Evolutionary conservation across 2,797 vertebrate genomes (phyloP), one percentile per base, ranked within the genome.

Genomic region (Aratinga solstitialis): DNA sequence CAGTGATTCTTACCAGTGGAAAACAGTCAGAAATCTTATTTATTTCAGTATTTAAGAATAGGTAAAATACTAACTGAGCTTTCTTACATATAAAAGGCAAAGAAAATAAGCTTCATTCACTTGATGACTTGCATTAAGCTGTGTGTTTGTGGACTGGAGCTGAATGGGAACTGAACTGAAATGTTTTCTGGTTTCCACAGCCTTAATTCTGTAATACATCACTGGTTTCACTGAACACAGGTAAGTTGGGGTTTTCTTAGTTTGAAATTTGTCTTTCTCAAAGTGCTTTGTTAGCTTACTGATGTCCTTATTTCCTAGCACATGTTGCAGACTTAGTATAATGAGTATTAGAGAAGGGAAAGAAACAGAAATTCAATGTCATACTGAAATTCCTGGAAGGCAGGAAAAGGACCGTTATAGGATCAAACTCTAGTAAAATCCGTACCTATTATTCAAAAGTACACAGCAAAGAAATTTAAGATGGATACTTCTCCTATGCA

Each of bases 111-210:
- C 59, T 69, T 27, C 42, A 43, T 83, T 97, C 84, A 73, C 67
- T 84, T 80, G 36, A 88, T 43, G 56, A 72, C 59, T 66, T 87
- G 32, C 54, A 77, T 62, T 94, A 43, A 80, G 29, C 53, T 95
- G 90, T 53, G 40, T 80, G 74, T 94, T 34, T 66, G 73, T 95
- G 95, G 78, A 95, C 51, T 72, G 54, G 34, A 90, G 91, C 92
- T 92, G 94, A 97, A 69, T 22, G 8, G 32, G 79, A 97, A 97
- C 94, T 79, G 96, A 96, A 94, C 88, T 87, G 93, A 97, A 97
- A 95, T 68, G 80, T 94, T 95, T 95, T 88, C 89, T 91, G 77
- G 76, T 89, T 97, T 96, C 74, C 90, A 93, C 66, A 74, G 20
- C 91, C 74, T 87, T 95, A 92, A 89, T 92, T 90, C 53, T 67